Conservation (phyloP, 92 coral and sea anemone species). For the Epizoanthus stellaris region DNA sequence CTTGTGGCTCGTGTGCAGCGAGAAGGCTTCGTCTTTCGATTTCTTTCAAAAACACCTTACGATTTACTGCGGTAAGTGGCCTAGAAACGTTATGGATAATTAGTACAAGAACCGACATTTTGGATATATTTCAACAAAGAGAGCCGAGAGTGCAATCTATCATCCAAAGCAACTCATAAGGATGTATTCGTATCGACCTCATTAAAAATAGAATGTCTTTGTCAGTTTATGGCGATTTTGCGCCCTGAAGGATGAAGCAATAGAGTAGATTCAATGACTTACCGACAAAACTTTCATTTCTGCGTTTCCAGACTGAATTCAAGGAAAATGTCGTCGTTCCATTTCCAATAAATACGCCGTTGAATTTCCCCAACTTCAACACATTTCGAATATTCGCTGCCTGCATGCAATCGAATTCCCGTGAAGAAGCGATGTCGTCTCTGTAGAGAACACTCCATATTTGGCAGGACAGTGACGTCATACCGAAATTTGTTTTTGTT, state of each 20-base stretch:
- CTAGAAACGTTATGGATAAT: slow-evolving; percentile 7
- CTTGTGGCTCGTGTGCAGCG: background rate
- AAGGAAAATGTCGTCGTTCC: background rate
- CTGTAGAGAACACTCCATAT: slow-evolving; percentile 22
- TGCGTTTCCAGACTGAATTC: background rate
- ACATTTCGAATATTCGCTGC: background rate
- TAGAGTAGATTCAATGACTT: background rate
- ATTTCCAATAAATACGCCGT: slow-evolving; percentile 1
- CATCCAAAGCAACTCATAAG: background rate
- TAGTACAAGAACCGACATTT: background rate
- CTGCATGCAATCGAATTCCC: background rate
- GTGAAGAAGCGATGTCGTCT: background rate
- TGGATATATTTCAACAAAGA: background rate
- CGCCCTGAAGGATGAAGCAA: background rate
- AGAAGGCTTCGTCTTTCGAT: slow-evolving; percentile 17
- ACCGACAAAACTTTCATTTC: slow-evolving; percentile 16
- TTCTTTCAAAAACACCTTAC: slow-evolving; percentile 9
- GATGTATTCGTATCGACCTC: background rate
- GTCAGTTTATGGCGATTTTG: too few species aligned
- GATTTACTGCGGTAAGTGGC: background rate
- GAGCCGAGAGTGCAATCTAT: background rate
- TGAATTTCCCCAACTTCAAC: background rate
- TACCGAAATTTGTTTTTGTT: background rate
- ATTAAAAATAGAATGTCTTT: background rate
- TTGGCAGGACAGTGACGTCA: slow-evolving; percentile 18